Percentiles rank a stretch among this genome's conserved stretches.
phyloP scores from a whole-genome alignment of 2,797 vertebrate genomes.

The Phylloscopus collybita region DNA sequence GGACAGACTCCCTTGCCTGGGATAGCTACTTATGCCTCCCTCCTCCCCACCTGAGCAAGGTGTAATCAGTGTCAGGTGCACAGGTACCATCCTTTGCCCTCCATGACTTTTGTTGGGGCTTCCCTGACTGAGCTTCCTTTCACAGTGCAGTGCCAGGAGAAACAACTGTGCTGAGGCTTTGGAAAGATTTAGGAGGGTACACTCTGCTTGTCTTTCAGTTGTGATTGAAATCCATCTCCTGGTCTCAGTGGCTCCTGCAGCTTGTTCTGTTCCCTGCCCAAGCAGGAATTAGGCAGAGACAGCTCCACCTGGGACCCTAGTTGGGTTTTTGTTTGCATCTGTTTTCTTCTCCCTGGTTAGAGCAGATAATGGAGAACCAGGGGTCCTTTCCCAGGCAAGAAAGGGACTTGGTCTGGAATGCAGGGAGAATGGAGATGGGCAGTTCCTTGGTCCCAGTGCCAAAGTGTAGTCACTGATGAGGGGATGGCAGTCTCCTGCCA shows the following conservation, averaged over 20 bases:
- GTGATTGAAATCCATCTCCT: background rate
- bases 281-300: background rate
- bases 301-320: background rate
- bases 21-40: background rate
- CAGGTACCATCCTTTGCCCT: background rate
- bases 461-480: background rate
- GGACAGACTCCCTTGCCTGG: background rate
- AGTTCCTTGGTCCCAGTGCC: background rate
- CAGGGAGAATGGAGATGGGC: background rate
- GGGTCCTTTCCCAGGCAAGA: accelerated
- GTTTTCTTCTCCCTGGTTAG: background rate
- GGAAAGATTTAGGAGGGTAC: background rate
- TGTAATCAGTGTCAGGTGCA: background rate
- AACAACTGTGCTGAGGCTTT: background rate
- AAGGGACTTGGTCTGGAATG: background rate
- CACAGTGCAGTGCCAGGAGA: background rate
- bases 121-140: background rate
- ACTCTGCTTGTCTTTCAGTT: background rate
- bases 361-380: background rate
- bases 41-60: background rate
- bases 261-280: background rate
- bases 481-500: background rate
- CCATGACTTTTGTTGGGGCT: background rate
- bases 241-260: background rate
- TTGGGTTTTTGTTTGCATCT: background rate